phyloP scores from a whole-genome alignment of 2,888 invertebrate genomes.

The Eucriotettix oculatus region DNA sequence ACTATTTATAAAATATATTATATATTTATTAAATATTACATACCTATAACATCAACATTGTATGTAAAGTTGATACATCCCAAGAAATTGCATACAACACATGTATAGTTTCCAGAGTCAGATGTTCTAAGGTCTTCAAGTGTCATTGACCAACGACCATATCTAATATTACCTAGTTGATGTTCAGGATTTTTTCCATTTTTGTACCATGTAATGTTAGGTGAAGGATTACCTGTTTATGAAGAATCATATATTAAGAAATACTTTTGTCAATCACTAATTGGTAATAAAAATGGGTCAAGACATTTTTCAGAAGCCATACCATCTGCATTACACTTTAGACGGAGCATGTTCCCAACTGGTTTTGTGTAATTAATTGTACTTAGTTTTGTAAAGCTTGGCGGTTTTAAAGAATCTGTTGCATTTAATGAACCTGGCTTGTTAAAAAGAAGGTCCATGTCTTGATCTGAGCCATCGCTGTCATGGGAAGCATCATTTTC shows the following conservation, averaged over 20 bases:
- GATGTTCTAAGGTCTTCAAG: conserved; percentile 67
- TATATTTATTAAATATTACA: conserved; percentile 16
- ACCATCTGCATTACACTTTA: conserved; percentile 55
- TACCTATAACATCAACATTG: conserved; percentile 55
- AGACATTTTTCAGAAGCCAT: conserved; percentile 13
- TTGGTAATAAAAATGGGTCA: neutral
- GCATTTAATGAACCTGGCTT: conserved; percentile 21
- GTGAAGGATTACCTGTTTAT: conserved; percentile 51
- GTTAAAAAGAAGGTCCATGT: conserved; percentile 6
- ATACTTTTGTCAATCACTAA: neutral
- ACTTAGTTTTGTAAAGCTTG: conserved; percentile 25
- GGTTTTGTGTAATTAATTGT: conserved; percentile 46
- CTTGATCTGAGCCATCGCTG: conserved; percentile 3
- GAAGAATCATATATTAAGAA: neutral
- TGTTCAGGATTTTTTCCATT: conserved; percentile 46
- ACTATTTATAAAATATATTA: neutral
- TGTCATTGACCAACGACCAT: conserved; percentile 52
- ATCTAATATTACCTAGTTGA: conserved; percentile 45
- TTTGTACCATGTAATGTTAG: conserved; percentile 75
- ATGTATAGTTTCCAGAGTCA: conserved; percentile 80
- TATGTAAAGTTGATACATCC: conserved; percentile 63
- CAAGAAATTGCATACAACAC: conserved; percentile 63
- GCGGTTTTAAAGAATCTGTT: conserved; percentile 28
- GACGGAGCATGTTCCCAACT: conserved; percentile 55
- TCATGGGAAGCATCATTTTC: conserved; percentile 4